Evolutionary conservation across 2,797 vertebrate genomes (phyloP).

Genomic region (Cyprinella venusta): DNA sequence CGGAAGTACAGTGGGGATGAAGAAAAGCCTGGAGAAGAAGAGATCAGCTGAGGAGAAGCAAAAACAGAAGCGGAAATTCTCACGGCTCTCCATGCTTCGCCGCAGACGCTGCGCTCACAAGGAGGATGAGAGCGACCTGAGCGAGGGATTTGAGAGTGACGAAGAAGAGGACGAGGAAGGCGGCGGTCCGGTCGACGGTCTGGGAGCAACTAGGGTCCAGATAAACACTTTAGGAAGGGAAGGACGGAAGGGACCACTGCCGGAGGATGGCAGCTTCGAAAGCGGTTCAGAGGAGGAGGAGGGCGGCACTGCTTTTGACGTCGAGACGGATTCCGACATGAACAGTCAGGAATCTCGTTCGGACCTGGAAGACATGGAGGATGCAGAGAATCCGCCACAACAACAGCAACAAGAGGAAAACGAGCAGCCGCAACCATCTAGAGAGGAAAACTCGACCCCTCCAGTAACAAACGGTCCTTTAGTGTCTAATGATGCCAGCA

Average conservation of each 20-base stretch:
- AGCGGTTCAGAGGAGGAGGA: constrained; percentile 89
- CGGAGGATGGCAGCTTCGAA: constrained; percentile 81
- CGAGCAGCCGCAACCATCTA: constrained; percentile 51
- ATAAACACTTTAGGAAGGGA: constrained; percentile 66
- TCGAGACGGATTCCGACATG: constrained; percentile 97
- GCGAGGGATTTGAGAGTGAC: constrained; percentile 93
- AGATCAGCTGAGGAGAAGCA: constrained; percentile 71
- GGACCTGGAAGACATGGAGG: constrained; percentile 95
- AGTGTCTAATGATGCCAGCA: constrained; percentile 81
- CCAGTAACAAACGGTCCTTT: constrained; percentile 82
- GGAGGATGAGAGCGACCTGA: constrained; percentile 93
- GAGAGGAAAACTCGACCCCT: constrained; percentile 69
- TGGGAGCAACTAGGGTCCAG: constrained; percentile 11
- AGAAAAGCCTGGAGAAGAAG: constrained; percentile 57
- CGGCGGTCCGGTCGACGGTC: constrained; percentile 24
- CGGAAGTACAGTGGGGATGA: constrained; percentile 26
- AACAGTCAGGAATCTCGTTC: constrained; percentile 98
- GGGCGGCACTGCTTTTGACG: constrained; percentile 91
- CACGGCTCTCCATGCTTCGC: constrained; percentile 88
- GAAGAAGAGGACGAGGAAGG: constrained; percentile 75
- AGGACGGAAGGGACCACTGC: constrained; percentile 72
- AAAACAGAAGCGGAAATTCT: constrained; percentile 88
- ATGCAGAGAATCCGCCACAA: constrained; percentile 68
- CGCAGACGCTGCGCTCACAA: constrained; percentile 86
- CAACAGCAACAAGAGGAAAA: constrained; percentile 61